Conservation (phyloP, 2,888 invertebrate genomes). For the Pecten maximus region DNA sequence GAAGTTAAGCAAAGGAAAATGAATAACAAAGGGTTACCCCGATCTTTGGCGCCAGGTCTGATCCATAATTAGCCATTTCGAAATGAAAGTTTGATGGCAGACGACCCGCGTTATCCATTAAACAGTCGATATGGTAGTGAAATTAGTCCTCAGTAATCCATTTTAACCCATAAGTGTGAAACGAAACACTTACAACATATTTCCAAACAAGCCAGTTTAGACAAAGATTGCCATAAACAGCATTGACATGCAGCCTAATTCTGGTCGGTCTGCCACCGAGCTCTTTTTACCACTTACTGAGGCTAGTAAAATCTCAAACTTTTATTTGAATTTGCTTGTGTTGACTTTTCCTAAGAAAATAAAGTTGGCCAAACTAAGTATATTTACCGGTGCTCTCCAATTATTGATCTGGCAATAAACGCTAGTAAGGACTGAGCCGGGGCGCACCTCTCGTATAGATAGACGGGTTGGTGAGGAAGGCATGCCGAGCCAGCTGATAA, state of each 20-base stretch:
- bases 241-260: background rate
- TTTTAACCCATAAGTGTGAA: background rate
- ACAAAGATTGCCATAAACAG: background rate
- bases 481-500: conserved; percentile 37
- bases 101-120: conserved; percentile 7
- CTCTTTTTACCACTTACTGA: conserved; percentile 14
- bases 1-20: background rate
- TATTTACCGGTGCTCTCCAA: conserved; percentile 66
- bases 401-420: conserved; percentile 67
- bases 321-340: conserved; percentile 73
- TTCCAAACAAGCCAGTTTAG: conserved; percentile 19
- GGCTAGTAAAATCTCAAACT: conserved; percentile 71
- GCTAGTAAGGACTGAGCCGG: conserved; percentile 21
- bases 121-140: background rate
- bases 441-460: conserved; percentile 35
- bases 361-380: conserved; percentile 65
- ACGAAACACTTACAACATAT: conserved; percentile 32
- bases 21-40: conserved; percentile 27
- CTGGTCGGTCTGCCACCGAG: background rate
- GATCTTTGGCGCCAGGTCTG: conserved; percentile 22
- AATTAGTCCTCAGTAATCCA: conserved; percentile 22
- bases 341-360: conserved; percentile 73
- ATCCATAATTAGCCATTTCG: conserved; percentile 17
- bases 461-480: conserved; percentile 40
- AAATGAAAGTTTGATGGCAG: conserved; percentile 29